Evolutionary conservation across 1,140 invertebrate species (phyloP), one percentile per base, ranked within the genome.

Genomic region (Adoxophyes honmai): DNA sequence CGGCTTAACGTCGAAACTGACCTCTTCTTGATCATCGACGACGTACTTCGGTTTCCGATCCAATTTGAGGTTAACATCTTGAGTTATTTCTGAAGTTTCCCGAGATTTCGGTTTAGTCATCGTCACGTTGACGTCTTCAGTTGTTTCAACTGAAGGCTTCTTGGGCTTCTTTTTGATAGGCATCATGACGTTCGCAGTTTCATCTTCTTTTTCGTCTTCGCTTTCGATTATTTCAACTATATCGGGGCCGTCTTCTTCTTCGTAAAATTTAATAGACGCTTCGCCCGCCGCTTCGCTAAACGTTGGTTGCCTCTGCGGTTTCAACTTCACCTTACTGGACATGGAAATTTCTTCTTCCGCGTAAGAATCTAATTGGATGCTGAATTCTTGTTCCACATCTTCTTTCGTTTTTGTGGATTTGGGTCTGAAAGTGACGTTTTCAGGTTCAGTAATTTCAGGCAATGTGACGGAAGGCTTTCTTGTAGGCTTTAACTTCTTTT

Each of bases 261-360:
- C 89, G 55, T 92, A 91, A 58, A 95, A 93, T 78, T 92, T 92
- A 15, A 95, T 94, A 1, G 92, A 93, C 57, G 93, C 91, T 90
- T 95, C 93, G 34, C 92, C 91, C 13, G 92, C 88, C 85, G 94
- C 94, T 86, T 95, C 94, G 6, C 89, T 92, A 80, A 92, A 95
- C 5, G 94, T 95, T 52, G 89, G 89, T 55, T 91, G 91, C 57
- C 90, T 90, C 75, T 92, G 93, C 35, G 93, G 93, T 68, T 93
- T 95, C n/a, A 96, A 62, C 87, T 94, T 94, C 2, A 96, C 92
- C 86, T 95, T 96, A 57, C 94, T 94, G 8, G 94, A 93, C 92
- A 96, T 94, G 4, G 94, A 95, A 61, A 96, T 94, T 83, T 96
- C 94, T 89, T 96, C 95, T 88, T 96, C 95, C 42, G 94, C 94